Evolutionary conservation across 64 coral and sea anemone genomes (phyloP).

Genomic region (Stichodactyla helianthus): DNA sequence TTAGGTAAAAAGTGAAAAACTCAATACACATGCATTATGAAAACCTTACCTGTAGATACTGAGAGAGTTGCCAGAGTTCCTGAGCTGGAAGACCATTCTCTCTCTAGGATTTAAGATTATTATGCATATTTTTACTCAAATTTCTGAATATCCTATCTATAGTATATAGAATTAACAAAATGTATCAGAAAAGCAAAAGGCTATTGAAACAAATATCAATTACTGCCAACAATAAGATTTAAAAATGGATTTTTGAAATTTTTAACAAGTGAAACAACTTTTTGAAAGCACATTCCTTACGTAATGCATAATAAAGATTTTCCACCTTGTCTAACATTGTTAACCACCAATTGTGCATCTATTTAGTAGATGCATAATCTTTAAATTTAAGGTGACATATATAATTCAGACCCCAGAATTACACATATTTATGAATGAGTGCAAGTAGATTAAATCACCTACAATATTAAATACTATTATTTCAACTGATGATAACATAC

Average conservation of each 20-base stretch:
- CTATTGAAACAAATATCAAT: not conserved
- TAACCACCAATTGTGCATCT: not conserved
- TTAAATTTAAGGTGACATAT: not conserved
- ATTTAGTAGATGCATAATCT: not conserved
- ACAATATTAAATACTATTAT: no score
- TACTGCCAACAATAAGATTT: not conserved
- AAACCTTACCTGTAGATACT: constrained; percentile 81
- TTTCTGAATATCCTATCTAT: not conserved
- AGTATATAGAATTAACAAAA: not conserved
- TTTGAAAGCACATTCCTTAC: not conserved
- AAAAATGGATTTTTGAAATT: not conserved
- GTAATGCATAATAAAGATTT: not conserved
- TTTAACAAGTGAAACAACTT: not conserved
- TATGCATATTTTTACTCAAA: not conserved
- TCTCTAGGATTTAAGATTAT: constrained; percentile 20
- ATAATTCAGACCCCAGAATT: no score
- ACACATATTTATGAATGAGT: no score
- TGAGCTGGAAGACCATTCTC: constrained; percentile 77
- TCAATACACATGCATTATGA: not conserved
- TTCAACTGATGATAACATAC: not conserved
- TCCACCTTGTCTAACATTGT: not conserved
- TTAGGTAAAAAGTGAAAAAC: not conserved
- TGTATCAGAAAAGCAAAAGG: not conserved
- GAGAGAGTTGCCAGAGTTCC: constrained; percentile 93
- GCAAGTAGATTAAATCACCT: no score